These are phyloP conservation scores for Microchirus variegatus DNA, from an alignment of 2,797 vertebrate species.

Conservation along the genomic window DNA sequence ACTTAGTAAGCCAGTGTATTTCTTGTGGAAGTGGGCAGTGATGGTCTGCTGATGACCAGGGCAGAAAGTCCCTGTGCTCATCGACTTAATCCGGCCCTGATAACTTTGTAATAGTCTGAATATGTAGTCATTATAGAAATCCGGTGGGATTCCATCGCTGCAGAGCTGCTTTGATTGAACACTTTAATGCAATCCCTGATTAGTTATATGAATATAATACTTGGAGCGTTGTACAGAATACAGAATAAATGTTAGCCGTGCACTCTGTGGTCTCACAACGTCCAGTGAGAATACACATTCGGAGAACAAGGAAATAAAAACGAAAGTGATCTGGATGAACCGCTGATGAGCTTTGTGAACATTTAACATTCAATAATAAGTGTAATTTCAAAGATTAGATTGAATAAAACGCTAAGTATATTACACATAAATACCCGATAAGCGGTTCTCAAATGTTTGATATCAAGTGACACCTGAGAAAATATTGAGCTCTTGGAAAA, in stretches of 20 bases:
- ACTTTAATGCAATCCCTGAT: constrained; percentile 1
- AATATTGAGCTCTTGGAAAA: no score
- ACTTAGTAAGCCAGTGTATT: constrained; percentile 32
- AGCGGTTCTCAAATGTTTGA: no score
- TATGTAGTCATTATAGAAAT: constrained; percentile 75
- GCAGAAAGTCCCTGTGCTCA: constrained; percentile 69
- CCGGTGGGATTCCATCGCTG: constrained; percentile 56
- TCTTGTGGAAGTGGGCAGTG: constrained; percentile 46
- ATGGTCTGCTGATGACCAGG: constrained; percentile 60
- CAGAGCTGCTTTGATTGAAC: constrained; percentile 17
- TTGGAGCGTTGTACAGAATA: neutral
- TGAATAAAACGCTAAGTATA: no score
- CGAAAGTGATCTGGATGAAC: no score
- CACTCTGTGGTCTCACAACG: neutral
- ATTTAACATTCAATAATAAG: constrained; percentile 1
- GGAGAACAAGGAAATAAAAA: neutral
- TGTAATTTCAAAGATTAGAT: no score
- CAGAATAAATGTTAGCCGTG: neutral
- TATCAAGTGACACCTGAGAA: no score
- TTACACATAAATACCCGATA: no score
- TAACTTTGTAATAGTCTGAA: constrained; percentile 73
- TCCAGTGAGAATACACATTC: neutral
- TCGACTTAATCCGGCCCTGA: constrained; percentile 75
- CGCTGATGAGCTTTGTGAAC: neutral
- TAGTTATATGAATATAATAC: neutral